These are phyloP conservation scores for Stenotaenia linearis DNA, from an alignment of 2,888 invertebrate species.

Conservation along the genomic window DNA sequence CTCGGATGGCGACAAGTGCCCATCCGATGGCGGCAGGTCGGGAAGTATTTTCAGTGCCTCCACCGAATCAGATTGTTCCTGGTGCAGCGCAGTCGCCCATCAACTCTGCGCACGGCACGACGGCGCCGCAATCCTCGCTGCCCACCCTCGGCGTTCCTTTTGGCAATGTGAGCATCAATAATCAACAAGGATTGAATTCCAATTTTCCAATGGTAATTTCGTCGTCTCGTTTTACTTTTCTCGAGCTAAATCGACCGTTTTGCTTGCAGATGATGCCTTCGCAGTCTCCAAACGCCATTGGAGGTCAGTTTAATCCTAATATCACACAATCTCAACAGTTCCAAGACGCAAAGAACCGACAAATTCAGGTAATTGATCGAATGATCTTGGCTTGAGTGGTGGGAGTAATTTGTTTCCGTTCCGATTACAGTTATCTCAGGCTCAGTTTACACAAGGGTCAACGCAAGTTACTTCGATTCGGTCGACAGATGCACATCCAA, in stretches of 20 bases:
- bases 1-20: neutral
- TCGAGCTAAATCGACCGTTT: neutral
- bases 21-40: neutral
- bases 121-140: neutral
- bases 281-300: neutral
- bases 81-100: conserved; percentile 11
- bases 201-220: conserved; percentile 14
- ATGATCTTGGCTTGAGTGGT: neutral
- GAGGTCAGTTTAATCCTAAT: conserved; percentile 14
- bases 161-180: neutral
- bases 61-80: conserved; percentile 30
- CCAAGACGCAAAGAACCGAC: conserved; percentile 29
- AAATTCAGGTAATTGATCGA: neutral
- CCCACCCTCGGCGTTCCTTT: conserved; percentile 21
- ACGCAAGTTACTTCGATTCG: conserved; percentile 5
- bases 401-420: neutral
- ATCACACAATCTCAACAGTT: conserved; percentile 27
- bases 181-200: conserved; percentile 10
- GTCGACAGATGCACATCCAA: neutral
- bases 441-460: neutral
- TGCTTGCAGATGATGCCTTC: conserved; percentile 24
- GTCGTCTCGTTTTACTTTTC: no score
- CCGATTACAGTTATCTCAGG: neutral
- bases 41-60: conserved; percentile 28
- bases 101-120: neutral